phyloP scores from a whole-genome alignment of 2,888 invertebrate species.

The Erynnis tages region DNA sequence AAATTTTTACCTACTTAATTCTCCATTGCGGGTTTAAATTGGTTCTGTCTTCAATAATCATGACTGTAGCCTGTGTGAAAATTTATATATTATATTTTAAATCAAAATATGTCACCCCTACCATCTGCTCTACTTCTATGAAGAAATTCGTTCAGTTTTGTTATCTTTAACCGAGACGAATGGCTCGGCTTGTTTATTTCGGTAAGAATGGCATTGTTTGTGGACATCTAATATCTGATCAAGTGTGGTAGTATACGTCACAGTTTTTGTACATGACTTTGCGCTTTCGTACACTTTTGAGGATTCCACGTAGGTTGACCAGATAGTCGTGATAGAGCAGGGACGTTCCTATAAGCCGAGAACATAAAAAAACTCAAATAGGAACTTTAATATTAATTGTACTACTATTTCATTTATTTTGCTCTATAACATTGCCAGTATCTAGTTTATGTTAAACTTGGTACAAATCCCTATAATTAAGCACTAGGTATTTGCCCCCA shows the following conservation, averaged over 20 bases:
- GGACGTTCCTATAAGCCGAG: no score
- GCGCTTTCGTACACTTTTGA: slow-evolving; percentile 26
- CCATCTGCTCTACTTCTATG: slow-evolving; percentile 17
- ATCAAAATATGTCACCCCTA: slow-evolving; percentile 7
- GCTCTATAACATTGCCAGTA: no score
- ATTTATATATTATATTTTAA: background rate
- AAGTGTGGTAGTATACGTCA: slow-evolving; percentile 33
- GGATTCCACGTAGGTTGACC: slow-evolving; percentile 20
- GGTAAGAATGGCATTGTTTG: slow-evolving; percentile 72
- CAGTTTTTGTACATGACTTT: slow-evolving; percentile 26
- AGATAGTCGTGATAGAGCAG: background rate
- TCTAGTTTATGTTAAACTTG: no score
- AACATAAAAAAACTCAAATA: no score
- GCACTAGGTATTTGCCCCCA: no score
- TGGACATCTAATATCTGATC: slow-evolving; percentile 69
- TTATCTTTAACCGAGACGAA: slow-evolving; percentile 22
- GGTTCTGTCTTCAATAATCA: no score
- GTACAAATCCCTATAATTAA: no score
- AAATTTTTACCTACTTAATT: no score
- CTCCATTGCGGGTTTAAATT: no score
- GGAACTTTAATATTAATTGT: no score
- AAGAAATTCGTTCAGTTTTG: slow-evolving; percentile 17
- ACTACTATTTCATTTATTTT: no score
- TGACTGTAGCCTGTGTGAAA: no score
- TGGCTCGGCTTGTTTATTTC: slow-evolving; percentile 55